These are phyloP conservation scores for Trichogramma evanescens DNA, from an alignment of 2,888 invertebrate species.

Conservation along the genomic window DNA sequence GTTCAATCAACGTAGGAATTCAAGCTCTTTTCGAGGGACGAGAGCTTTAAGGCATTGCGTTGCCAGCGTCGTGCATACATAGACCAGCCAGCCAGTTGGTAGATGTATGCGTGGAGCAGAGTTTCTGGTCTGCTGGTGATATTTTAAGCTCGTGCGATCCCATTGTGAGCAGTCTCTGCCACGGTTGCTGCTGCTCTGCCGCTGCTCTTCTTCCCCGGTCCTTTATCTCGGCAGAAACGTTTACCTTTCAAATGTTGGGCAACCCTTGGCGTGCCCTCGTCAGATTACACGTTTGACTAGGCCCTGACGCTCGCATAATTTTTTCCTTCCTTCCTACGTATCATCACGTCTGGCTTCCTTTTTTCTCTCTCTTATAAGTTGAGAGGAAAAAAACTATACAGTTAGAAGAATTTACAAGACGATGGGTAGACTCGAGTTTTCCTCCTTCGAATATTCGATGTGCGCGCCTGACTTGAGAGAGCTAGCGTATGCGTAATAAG, in stretches of 20 bases:
- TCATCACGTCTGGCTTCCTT: too few species aligned
- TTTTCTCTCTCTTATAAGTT: too few species aligned
- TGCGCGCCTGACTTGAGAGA: too few species aligned
- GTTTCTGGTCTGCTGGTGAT: slow-evolving; percentile 4
- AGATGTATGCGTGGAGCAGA: background rate
- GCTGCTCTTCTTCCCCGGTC: slow-evolving; percentile 10
- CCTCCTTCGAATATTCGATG: too few species aligned
- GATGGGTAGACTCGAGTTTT: too few species aligned
- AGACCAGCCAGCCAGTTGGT: too few species aligned
- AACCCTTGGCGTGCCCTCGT: background rate
- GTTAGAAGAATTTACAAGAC: too few species aligned
- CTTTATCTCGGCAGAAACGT: slow-evolving; percentile 15
- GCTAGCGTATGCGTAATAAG: too few species aligned
- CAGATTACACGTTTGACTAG: slow-evolving; percentile 18
- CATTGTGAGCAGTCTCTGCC: slow-evolving; percentile 26
- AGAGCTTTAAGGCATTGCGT: too few species aligned
- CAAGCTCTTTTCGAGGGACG: background rate
- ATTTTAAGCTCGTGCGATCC: slow-evolving; percentile 28
- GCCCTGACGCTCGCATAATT: slow-evolving; percentile 14
- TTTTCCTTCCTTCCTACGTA: slow-evolving; percentile 1
- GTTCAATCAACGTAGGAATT: slow-evolving; percentile 22
- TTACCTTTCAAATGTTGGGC: background rate
- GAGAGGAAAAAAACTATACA: too few species aligned
- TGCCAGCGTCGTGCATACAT: too few species aligned
- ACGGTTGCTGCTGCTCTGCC: slow-evolving; percentile 12